A percentile compares a stretch with the other conserved stretches of the same genome.
These are phyloP conservation scores for Caenorhabditis sp. DNA, from an alignment of 2,888 invertebrate genomes.

Conservation along the genomic window DNA sequence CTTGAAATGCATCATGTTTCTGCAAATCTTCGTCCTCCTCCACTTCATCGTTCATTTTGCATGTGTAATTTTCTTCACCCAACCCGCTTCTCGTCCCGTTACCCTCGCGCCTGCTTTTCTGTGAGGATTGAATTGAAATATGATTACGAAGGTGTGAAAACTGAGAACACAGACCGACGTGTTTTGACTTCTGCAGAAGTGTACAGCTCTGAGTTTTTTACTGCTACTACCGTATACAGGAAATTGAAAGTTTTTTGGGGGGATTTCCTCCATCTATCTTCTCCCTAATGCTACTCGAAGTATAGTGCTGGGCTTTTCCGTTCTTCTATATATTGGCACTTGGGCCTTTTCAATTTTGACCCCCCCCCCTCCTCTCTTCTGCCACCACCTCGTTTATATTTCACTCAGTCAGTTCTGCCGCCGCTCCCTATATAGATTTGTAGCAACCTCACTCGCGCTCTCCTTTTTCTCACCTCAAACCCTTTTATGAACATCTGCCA, in stretches of 20 bases:
- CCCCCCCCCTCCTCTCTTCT: background rate
- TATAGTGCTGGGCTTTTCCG: no score
- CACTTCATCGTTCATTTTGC: slow-evolving; percentile 44
- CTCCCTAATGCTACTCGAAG: no score
- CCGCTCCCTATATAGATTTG: slow-evolving; percentile 50
- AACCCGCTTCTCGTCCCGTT: slow-evolving; percentile 17
- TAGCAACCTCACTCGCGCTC: slow-evolving; percentile 31
- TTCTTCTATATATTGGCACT: slow-evolving; percentile 1
- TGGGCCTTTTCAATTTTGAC: slow-evolving; percentile 18
- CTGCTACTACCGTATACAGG: no score
- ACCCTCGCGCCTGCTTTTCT: slow-evolving; percentile 11
- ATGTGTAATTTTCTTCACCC: slow-evolving; percentile 53
- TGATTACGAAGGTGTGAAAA: slow-evolving; percentile 54
- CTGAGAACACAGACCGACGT: background rate
- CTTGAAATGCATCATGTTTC: slow-evolving; percentile 29
- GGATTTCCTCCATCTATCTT: no score
- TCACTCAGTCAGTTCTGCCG: slow-evolving; percentile 13
- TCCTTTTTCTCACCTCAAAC: slow-evolving; percentile 56
- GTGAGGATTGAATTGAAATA: slow-evolving; percentile 40
- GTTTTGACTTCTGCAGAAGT: background rate
- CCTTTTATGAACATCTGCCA: slow-evolving; percentile 62
- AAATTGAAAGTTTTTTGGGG: no score
- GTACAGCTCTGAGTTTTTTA: no score
- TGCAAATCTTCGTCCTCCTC: background rate
- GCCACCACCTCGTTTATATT: slow-evolving; percentile 12